These are phyloP conservation scores for Caenorhabditis drosophilae DNA, from an alignment of 2,888 invertebrate species.

Conservation along the genomic window DNA sequence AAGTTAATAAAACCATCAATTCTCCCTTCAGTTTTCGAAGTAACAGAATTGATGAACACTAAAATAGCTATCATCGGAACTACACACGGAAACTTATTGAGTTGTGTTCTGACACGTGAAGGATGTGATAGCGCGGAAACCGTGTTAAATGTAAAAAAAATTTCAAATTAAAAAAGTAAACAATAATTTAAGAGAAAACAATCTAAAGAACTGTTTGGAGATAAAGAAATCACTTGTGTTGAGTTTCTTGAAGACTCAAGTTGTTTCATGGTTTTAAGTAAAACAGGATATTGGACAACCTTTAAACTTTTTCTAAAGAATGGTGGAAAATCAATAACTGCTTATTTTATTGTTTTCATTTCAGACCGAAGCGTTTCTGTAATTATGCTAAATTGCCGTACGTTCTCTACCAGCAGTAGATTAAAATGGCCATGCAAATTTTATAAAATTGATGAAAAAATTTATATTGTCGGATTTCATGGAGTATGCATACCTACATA, in stretches of 20 bases:
- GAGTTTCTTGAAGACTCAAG: not conserved
- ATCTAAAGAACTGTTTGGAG: constrained; percentile 7
- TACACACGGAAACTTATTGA: constrained; percentile 19
- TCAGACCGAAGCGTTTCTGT: too few relatives aligned
- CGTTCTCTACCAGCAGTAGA: constrained; percentile 15
- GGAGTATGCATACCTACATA: constrained; percentile 10
- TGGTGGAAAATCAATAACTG: too few relatives aligned
- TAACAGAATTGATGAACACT: not conserved
- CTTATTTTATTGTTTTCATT: too few relatives aligned
- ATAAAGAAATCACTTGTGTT: constrained; percentile 24
- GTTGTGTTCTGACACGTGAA: too few relatives aligned
- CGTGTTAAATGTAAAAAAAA: constrained; percentile 4
- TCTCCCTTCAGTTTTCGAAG: constrained; percentile 12
- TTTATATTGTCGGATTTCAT: constrained; percentile 27
- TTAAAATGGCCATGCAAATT: constrained; percentile 26
- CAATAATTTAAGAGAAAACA: constrained; percentile 5
- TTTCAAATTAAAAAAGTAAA: too few relatives aligned
- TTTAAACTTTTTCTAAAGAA: not conserved
- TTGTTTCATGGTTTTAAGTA: constrained; percentile 16
- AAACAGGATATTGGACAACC: constrained; percentile 20
- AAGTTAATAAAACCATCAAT: constrained; percentile 9
- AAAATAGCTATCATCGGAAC: constrained; percentile 13
- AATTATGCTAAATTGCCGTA: constrained; percentile 7
- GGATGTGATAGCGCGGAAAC: not conserved
- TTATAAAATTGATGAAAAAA: not conserved